Percentiles rank a stretch among this genome's conserved stretches.
Evolutionary conservation across 2,797 vertebrate species (phyloP).

Genomic region (Tenualosa ilisha): DNA sequence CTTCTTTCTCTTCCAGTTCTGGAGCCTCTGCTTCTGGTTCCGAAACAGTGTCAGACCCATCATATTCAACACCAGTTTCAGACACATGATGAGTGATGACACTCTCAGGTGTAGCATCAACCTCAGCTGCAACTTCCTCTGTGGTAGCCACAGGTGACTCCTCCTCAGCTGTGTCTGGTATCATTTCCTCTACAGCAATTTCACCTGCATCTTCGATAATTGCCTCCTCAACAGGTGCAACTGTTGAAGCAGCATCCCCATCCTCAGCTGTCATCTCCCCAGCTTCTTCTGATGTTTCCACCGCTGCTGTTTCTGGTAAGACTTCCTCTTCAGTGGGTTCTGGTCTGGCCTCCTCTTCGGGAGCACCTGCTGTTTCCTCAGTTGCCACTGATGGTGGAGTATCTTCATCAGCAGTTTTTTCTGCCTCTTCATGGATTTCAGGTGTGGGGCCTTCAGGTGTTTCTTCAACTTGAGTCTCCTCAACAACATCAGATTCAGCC

Average conservation of each 20-base stretch:
- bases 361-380: background rate
- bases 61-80: background rate
- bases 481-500: background rate
- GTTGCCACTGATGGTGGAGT: background rate
- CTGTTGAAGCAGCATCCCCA: background rate
- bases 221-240: background rate
- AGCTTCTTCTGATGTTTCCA: conserved; percentile 10
- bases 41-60: background rate
- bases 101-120: conserved; percentile 22
- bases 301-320: background rate
- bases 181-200: background rate
- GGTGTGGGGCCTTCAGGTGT: background rate
- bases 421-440: background rate
- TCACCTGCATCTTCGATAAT: background rate
- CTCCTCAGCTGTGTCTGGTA: background rate
- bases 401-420: background rate
- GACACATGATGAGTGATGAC: conserved; percentile 16
- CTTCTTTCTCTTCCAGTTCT: background rate
- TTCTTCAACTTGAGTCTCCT: background rate
- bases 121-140: conserved; percentile 31
- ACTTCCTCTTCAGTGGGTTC: background rate
- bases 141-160: background rate
- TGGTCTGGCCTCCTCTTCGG: background rate
- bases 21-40: background rate
- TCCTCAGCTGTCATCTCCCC: background rate